Base-by-base conservation (phyloP, 2,888 invertebrate species). In the Cheilosia vernalis region DNA sequence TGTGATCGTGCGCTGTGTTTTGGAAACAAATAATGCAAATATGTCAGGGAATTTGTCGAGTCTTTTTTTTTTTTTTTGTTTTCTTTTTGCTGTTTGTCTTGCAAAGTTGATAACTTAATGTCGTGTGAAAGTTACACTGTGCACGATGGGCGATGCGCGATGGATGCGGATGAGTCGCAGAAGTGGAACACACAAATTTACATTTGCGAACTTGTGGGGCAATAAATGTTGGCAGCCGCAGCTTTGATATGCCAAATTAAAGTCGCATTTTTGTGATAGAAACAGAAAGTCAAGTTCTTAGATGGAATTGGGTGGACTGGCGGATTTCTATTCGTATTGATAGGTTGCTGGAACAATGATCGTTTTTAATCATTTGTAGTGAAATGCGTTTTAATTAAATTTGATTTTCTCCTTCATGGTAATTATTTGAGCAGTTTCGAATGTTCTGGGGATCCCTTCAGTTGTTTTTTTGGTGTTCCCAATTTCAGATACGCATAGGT, bases 21-120 rank as follows among this genome's bases (percentile, higher is more conserved):
- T 81, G 76, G 76, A 76, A 81, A 81, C 85, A 85, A 85, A 85
- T 85, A 85, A 85, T 81, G 80, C 85, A 85, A 81, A 85, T 85
- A 81, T 85, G 85, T 81, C 85, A 77, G 81, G 47, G 84, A 80
- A 85, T 85, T 81, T 85, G 85, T 85, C 85, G 70, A 21, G 42
- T 30, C 47, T 72, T 80, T 76, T 66, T 76, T 76, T 66, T 76
- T 76, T 61, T 66, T 77, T 76, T 66, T 76, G 72, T 61, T 66
- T 70, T 3, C 51, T 58, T n/a, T 64, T 44, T 15, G 15, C 15
- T 44, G 37, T 81, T 85, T 66, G 56, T 51, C 40, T 80, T 66
- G 37, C 40, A 4, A 21, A 51, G 21, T 84, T 81, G 85, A 81
- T 81, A 77, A 63, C 85, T 81, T 85, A 85, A 81, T 80, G 80